These are phyloP conservation scores for Falco novaeseelandiae DNA, from an alignment of 2,797 vertebrate species.

Conservation along the genomic window DNA sequence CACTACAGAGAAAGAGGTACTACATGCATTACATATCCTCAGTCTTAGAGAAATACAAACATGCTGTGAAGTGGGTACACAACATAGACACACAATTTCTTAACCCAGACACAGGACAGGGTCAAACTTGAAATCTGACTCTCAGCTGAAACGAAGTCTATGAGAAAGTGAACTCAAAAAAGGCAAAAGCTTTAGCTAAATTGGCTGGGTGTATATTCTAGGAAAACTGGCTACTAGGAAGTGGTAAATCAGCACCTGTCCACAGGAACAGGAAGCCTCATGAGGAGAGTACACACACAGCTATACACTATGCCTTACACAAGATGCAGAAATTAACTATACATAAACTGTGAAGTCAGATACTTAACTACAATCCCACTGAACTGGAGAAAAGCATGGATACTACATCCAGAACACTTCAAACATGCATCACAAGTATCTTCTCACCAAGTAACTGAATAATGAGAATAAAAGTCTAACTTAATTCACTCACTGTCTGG, in stretches of 20 bases:
- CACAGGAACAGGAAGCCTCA: background rate
- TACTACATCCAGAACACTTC: background rate
- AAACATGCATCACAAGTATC: background rate
- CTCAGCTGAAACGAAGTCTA: background rate
- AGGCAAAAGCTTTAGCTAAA: background rate
- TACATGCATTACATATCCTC: background rate
- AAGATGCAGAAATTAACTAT: background rate
- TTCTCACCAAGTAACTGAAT: background rate
- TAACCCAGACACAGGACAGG: background rate
- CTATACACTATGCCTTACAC: accelerated
- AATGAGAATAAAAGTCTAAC: background rate
- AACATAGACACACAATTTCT: background rate
- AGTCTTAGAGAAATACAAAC: background rate
- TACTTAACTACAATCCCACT: background rate
- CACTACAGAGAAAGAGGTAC: background rate
- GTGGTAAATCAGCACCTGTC: background rate
- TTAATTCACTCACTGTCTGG: background rate
- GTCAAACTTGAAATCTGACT: background rate
- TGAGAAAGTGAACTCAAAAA: background rate
- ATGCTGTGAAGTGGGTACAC: background rate
- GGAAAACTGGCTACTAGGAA: background rate
- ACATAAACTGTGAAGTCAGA: background rate
- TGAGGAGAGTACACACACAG: background rate
- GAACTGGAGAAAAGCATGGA: background rate
- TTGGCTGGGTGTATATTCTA: background rate